Evolutionary conservation across 2,113 vertebrate species (phyloP), one percentile per base, ranked within the genome.

Genomic region (Stigmatopora argus): DNA sequence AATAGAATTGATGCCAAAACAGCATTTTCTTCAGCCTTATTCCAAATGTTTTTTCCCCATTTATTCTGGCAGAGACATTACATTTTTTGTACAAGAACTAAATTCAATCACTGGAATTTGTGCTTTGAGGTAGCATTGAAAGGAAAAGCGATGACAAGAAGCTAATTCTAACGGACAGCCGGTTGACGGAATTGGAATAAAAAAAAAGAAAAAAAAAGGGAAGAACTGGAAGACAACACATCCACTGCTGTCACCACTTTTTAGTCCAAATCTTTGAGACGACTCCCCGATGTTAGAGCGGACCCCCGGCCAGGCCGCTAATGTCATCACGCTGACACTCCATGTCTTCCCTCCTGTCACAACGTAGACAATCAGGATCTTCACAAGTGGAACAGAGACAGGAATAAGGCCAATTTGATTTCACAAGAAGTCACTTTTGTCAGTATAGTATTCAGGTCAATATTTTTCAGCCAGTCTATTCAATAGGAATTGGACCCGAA

Each of bases 221-320:
- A 70, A 66, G 44, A 67, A 75, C 73, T 31, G 58, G 74, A 64
- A 66, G 14, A 35, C 58, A 63, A 70, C 67, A 71, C 59, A 78
- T 86, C 73, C 78, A 85, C 73, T 26, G 55, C 85, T 79, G 83
- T 45, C 78, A 67, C 78, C 70, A 80, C 80, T 83, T 73, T 80
- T 41, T 8, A 41, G 38, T 41, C 81, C 69, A 73, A 77, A n/a
- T 64, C 72, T 77, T 70, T 77, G 72, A 65, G 31, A 74, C 67
- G 78, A 47, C 60, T 73, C 79, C 76, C 49, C n/a, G 7, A 18
- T 57, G 69, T 68, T 77, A 73, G 67, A 62, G 80, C 82, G 70
- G 19, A 19, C 48, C 57, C 72, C 83, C 78, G 72, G 70, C 82
- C 59, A 77, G 69, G 48, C 64, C 60, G 77, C 71, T 62, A 64